Base-by-base conservation (phyloP, 2,888 invertebrate genomes). In the Dioctria linearis region DNA sequence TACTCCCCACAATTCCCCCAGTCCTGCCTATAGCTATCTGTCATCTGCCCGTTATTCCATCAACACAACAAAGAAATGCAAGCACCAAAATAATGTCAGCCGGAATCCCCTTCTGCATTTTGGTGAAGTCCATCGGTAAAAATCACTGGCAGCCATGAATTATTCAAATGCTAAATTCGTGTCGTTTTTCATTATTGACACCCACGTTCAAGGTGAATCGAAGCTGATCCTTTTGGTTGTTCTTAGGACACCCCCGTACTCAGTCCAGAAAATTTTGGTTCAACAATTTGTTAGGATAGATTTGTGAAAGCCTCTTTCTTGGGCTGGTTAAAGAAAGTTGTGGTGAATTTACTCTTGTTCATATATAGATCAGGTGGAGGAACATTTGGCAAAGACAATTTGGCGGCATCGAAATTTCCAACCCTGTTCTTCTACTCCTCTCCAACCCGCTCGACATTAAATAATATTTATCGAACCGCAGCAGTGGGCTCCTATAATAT, bases 131-230 rank as follows among this genome's bases (percentile, higher is more conserved):
- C 76, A 76, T 76, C 63, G 76, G 76, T 76, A 76, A 80, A 25
- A 25, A 25, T 25, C 25, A 25, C 25, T 25, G 25, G 25, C 25
- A 80, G 25, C 73, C 66, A 82, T 82, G 80, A 81, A 82, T 81
- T 80, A 80, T 82, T 82, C 73, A 69, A 25, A 25, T 25, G 0
- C 25, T 25, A 25, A 25, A 25, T 25, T 25, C 25, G 25, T 25
- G 25, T 2, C 25, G 25, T 82, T 78, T 80, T 81, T 81, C 79
- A 71, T 79, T 75, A 81, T 81, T 75, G 81, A 79, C 59, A 79
- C 75, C 40, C 63, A 63, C 76, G 63, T 63, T 63, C 76, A n/a
- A 43, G 8, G 43, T 46, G 63, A 76, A 8, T 57, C 73, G 59
- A 59, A n/a, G n/a, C n/a, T n/a, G n/a, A n/a, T n/a, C n/a, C n/a